Percentiles rank a stretch among this genome's conserved stretches.
These are phyloP conservation scores for Onthophagus sagittarius DNA, from an alignment of 2,888 invertebrate species.

Conservation along the genomic window DNA sequence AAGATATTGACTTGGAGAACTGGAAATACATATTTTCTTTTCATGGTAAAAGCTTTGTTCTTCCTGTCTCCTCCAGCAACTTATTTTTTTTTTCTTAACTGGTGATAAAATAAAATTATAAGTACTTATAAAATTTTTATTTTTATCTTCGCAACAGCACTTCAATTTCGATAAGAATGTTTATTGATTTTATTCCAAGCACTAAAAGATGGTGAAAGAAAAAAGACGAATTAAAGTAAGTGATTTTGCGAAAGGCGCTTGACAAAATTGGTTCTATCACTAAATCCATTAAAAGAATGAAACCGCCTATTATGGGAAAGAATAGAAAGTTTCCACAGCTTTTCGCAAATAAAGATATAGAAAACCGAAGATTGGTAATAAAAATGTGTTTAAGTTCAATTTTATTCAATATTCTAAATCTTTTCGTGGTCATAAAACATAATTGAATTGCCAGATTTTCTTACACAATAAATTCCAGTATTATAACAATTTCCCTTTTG, in stretches of 20 bases:
- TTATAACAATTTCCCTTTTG: slow-evolving; percentile 17
- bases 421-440: background rate
- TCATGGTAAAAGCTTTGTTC: background rate
- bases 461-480: background rate
- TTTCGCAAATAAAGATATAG: background rate
- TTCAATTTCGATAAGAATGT: too few relatives aligned
- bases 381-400: background rate
- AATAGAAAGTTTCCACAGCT: background rate
- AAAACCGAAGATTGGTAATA: background rate
- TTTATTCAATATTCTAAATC: background rate
- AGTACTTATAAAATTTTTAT: too few relatives aligned
- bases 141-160: too few relatives aligned
- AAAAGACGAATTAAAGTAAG: background rate
- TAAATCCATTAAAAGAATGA: background rate
- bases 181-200: too few relatives aligned
- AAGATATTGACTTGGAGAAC: background rate
- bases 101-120: background rate
- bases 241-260: background rate
- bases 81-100: background rate
- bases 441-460: slow-evolving; percentile 7
- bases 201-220: too few relatives aligned
- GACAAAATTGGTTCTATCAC: background rate
- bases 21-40: background rate
- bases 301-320: background rate
- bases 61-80: background rate